Base-by-base conservation (phyloP, 2,113 vertebrate species). In the Chascanopsetta lugubris region DNA sequence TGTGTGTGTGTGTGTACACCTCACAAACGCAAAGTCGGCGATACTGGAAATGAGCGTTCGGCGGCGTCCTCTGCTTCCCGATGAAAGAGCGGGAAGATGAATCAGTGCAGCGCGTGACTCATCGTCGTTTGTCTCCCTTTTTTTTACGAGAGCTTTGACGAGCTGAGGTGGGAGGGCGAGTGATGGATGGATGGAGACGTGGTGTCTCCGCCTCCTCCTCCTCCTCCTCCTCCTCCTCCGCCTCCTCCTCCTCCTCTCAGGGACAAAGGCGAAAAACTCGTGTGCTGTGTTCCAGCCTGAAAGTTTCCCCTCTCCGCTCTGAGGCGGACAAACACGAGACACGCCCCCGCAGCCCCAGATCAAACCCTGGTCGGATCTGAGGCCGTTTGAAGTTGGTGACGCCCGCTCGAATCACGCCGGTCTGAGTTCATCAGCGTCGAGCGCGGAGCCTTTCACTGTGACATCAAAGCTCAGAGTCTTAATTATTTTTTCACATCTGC, bases 331-430 rank as follows among this genome's bases (percentile, higher is more conserved):
- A 42, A 42, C n/a, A 42, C 8, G 61, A 34, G 7, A 48, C 26
- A 61, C 22, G 20, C n/a, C n/a, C n/a, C n/a, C n/a, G n/a, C 40
- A n/a, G 59, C 61, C 69, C 42, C 59, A 69, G 45, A 26, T 63
- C 6, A 27, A 63, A 69, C 46, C 36, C 12, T 26, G 58, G 69
- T 74, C 72, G 55, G 64, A 73, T 30, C 42, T 13, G 24, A 70
- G 50, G 49, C 40, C 17, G 61, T 85, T 82, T 84, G 83, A 87
- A 80, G 78, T 76, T 55, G 73, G n/a, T 54, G 70, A 80, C 45
- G 57, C 59, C 66, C 61, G 67, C 24, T 40, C 53, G 69, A 70
- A 79, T 83, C 64, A 50, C 26, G 36, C 27, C 15, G 21, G 55
- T 69, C 69, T 53, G 71, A 71, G 60, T 38, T 51, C 69, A 34